Base-by-base conservation (phyloP, 2,888 invertebrate species). In the Thysanoteuthis rhombus region DNA sequence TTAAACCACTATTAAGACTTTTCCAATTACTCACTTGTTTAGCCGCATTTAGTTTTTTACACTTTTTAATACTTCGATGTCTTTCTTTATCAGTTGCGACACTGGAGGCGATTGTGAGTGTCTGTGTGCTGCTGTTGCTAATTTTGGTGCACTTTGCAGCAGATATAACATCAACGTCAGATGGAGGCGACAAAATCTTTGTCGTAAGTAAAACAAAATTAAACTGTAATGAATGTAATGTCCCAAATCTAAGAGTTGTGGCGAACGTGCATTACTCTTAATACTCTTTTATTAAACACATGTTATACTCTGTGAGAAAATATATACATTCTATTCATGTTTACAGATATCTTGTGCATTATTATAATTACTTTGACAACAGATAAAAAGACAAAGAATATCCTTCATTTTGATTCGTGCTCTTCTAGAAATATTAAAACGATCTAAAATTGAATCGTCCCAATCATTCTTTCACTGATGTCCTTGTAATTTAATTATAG, bases 51-150 rank as follows among this genome's bases (percentile, higher is more conserved):
- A n/a, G n/a, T n/a, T n/a, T n/a, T n/a, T n/a, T n/a, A n/a, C n/a
- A n/a, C 32, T 58, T 58, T 58, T 28, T 8, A 58, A 58, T 90
- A 22, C 36, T 36, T 90, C 3, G 3, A 28, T 90, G n/a, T 39
- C 28, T 90, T 42, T 90, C 28, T 90, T 28, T 22, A 28, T 32
- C 42, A 98, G 98, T 38, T 99, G 99, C 96, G 98, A 99, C 97
- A 97, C 98, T 96, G 99, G 99, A 89, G 99, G 98, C 0, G 99
- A 99, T 95, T 98, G 98, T 97, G 98, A 98, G 95, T 99, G 99
- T 97, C 97, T 99, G 0, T 99, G 99, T 97, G 98, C 99, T 0
- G 98, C 99, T 25, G 97, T 99, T 52, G 98, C 98, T 0, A 98
- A 98, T 4, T 99, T 99, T 97, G 98, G 98, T 58, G 98, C 98